These are phyloP conservation scores for Octomys mimax DNA, from an alignment of 2,797 vertebrate species.

Conservation along the genomic window DNA sequence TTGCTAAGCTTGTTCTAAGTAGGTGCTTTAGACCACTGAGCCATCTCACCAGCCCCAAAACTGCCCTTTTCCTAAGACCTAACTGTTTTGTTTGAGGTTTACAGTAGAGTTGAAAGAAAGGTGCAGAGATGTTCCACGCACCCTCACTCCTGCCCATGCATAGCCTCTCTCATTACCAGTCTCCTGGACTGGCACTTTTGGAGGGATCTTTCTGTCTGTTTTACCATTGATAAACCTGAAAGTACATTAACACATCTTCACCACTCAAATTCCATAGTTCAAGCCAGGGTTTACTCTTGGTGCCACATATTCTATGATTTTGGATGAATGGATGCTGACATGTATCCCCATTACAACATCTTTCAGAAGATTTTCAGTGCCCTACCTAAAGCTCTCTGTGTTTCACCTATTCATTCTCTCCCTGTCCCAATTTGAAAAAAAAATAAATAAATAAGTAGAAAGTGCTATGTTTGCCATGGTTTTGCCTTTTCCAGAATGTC, in stretches of 20 bases:
- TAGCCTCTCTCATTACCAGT: background rate
- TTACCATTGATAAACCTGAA: background rate
- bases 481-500: background rate
- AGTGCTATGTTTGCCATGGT: background rate
- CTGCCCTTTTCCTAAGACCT: background rate
- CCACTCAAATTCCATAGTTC: background rate
- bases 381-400: background rate
- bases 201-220: background rate
- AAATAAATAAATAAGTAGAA: background rate
- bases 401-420: background rate
- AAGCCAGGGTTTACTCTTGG: background rate
- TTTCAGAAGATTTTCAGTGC: background rate
- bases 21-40: no score
- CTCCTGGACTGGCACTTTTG: background rate
- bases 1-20: no score
- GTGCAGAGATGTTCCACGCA: background rate
- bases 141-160: accelerated
- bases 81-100: background rate
- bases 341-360: background rate
- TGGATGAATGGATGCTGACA: background rate
- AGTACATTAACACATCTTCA: background rate
- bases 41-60: no score
- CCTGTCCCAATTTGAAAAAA: background rate
- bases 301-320: background rate
- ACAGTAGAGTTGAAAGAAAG: background rate